Conservation (phyloP, 2,888 invertebrate species). For the Neoaliturus tenellus region DNA sequence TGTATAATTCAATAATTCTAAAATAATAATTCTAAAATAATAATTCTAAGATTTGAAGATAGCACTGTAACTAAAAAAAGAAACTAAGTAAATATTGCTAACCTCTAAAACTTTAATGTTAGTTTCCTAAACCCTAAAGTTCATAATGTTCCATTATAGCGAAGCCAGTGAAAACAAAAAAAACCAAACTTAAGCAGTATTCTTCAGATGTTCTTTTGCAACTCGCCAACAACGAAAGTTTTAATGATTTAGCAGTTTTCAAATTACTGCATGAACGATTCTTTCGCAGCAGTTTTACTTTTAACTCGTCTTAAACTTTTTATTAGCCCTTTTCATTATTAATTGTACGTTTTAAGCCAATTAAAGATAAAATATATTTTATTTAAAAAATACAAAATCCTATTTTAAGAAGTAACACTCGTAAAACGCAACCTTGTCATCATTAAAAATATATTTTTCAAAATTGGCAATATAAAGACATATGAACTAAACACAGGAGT, state of each 20-base stretch:
- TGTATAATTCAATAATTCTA: too few relatives aligned
- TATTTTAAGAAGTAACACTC: too few relatives aligned
- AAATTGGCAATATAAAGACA: too few relatives aligned
- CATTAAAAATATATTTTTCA: too few relatives aligned
- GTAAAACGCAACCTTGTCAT: too few relatives aligned
- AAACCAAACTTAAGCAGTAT: conserved; percentile 11
- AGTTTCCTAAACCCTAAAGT: conserved; percentile 20
- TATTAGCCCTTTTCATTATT: neutral
- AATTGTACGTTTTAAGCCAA: neutral
- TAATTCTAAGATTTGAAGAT: too few relatives aligned
- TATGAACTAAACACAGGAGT: too few relatives aligned
- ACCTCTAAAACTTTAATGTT: neutral
- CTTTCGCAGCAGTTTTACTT: conserved; percentile 26
- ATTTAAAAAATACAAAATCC: too few relatives aligned
- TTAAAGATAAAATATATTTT: too few relatives aligned
- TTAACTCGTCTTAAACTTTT: conserved; percentile 29
- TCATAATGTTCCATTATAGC: conserved; percentile 16
- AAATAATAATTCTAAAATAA: too few relatives aligned
- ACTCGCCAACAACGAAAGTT: conserved; percentile 17
- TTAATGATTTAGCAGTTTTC: conserved; percentile 30
- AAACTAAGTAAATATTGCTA: neutral
- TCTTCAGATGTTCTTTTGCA: conserved; percentile 11
- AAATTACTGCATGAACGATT: conserved; percentile 33
- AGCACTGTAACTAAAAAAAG: too few relatives aligned
- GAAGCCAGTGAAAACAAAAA: conserved; percentile 18